Evolutionary conservation across 2,888 invertebrate species (phyloP).

Genomic region (Nephrotoma guestfalica): DNA sequence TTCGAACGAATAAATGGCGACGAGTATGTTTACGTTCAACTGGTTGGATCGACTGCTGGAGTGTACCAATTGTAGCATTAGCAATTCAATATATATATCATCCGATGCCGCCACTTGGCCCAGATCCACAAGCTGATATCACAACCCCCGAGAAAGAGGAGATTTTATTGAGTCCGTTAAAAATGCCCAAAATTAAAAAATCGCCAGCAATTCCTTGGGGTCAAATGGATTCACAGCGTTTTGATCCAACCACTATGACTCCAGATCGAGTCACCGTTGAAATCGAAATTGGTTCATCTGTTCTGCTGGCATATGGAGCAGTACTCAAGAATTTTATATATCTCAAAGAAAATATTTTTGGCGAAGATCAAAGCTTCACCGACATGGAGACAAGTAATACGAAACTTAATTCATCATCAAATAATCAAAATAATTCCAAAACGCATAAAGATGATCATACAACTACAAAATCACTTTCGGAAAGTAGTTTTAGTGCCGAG

Average conservation of each 20-base stretch:
- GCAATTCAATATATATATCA: slow-evolving; percentile 86
- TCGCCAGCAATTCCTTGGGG: slow-evolving; percentile 53
- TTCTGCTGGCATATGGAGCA: slow-evolving; percentile 81
- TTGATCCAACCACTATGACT: slow-evolving; percentile 72
- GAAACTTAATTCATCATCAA: slow-evolving; percentile 33
- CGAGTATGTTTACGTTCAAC: slow-evolving; percentile 54
- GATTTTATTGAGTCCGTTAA: slow-evolving; percentile 77
- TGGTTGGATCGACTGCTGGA: slow-evolving; percentile 96
- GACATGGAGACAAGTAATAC: slow-evolving; percentile 65
- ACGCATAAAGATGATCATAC: slow-evolving; percentile 23
- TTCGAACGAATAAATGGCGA: slow-evolving; percentile 55
- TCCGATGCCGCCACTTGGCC: slow-evolving; percentile 78
- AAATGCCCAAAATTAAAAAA: slow-evolving; percentile 67
- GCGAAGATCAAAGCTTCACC: slow-evolving; percentile 86
- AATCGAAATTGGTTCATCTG: slow-evolving; percentile 87
- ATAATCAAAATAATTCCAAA: slow-evolving; percentile 33
- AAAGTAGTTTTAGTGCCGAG: slow-evolving; percentile 31
- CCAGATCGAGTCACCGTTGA: slow-evolving; percentile 86
- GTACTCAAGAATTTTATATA: slow-evolving; percentile 79
- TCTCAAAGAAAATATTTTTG: slow-evolving; percentile 92
- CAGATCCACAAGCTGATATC: slow-evolving; percentile 78
- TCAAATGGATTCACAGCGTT: slow-evolving; percentile 52
- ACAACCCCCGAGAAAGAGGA: slow-evolving; percentile 93
- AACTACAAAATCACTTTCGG: slow-evolving; percentile 30
- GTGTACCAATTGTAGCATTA: slow-evolving; percentile 83